A percentile compares a stretch with the other conserved stretches of the same genome.
Evolutionary conservation across 2,113 vertebrate genomes (phyloP).

Genomic region (Colossoma macropomum): DNA sequence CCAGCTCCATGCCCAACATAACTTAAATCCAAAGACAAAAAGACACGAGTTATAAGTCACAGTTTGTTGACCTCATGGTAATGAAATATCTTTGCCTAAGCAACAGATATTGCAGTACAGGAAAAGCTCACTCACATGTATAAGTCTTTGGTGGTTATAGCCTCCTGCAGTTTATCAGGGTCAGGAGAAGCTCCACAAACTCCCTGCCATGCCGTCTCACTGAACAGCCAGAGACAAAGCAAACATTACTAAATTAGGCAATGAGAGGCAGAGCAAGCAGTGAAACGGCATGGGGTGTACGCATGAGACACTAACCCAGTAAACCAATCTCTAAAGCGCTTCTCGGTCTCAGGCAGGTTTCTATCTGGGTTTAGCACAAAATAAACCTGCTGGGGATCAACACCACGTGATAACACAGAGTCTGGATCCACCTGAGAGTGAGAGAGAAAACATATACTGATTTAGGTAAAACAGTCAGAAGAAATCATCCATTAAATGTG

Average conservation of each 20-base stretch:
- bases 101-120: not conserved
- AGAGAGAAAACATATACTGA: not conserved
- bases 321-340: slow-evolving; percentile 85
- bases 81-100: no score
- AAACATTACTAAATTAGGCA: not conserved
- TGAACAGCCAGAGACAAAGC: slow-evolving; percentile 55
- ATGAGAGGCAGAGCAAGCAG: not conserved
- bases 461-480: not conserved
- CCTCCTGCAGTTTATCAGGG: slow-evolving; percentile 77
- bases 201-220: slow-evolving; percentile 84
- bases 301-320: slow-evolving; percentile 77
- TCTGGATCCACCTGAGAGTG: slow-evolving; percentile 65
- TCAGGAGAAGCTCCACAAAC: slow-evolving; percentile 81
- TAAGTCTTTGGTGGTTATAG: slow-evolving; percentile 83
- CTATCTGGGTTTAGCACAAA: slow-evolving; percentile 89
- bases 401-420: slow-evolving; percentile 78
- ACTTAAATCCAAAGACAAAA: slow-evolving; percentile 61
- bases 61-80: not conserved
- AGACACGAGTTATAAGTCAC: not conserved
- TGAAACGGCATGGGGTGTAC: not conserved
- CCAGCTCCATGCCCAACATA: slow-evolving; percentile 91
- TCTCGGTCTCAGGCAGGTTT: slow-evolving; percentile 84
- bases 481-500: not conserved
- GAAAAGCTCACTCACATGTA: slow-evolving; percentile 85
- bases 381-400: slow-evolving; percentile 81